Percentiles rank a stretch among this genome's conserved stretches.
These are phyloP conservation scores for Myxocyprinus asiaticus DNA, from an alignment of 2,113 vertebrate genomes.

Conservation along the genomic window DNA sequence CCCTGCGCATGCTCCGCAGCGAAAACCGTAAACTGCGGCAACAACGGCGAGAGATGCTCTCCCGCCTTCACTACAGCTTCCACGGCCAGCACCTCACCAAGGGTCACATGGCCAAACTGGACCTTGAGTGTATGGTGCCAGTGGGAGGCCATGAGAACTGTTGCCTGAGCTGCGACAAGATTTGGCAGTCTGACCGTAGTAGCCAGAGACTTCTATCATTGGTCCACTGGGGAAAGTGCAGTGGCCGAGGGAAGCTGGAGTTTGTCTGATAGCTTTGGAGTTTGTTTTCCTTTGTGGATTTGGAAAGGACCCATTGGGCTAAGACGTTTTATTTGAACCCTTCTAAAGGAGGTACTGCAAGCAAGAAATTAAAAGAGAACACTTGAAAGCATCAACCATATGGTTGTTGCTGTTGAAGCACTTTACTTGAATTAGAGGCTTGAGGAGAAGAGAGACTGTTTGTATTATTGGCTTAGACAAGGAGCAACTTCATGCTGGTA, in stretches of 20 bases:
- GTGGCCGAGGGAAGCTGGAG: conserved; percentile 95
- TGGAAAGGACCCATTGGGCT: neutral
- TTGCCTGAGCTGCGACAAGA: conserved; percentile 94
- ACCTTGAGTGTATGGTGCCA: conserved; percentile 98
- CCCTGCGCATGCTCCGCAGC: conserved; percentile 93
- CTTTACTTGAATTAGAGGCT: conserved; percentile 79
- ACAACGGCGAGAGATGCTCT: conserved; percentile 94
- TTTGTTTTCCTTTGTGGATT: neutral
- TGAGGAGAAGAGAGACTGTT: conserved; percentile 45
- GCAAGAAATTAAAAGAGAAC: conserved; percentile 50
- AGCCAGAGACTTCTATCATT: conserved; percentile 79
- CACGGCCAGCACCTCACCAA: conserved; percentile 93
- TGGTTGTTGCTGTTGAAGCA: conserved; percentile 83
- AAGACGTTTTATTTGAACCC: neutral
- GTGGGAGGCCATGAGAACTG: conserved; percentile 95
- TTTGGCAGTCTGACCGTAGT: conserved; percentile 88
- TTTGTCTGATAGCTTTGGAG: conserved; percentile 84
- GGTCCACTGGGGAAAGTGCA: conserved; percentile 98
- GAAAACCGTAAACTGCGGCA: conserved; percentile 92
- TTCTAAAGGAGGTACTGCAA: conserved; percentile 17
- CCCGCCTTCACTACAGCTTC: conserved; percentile 95
- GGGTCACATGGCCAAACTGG: conserved; percentile 88
- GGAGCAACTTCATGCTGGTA: conserved; percentile 50
- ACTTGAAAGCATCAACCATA: conserved; percentile 65
- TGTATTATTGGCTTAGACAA: conserved; percentile 60